Evolutionary conservation across 2,797 vertebrate genomes (phyloP).

Genomic region (Pteronotus mesoamericanus): DNA sequence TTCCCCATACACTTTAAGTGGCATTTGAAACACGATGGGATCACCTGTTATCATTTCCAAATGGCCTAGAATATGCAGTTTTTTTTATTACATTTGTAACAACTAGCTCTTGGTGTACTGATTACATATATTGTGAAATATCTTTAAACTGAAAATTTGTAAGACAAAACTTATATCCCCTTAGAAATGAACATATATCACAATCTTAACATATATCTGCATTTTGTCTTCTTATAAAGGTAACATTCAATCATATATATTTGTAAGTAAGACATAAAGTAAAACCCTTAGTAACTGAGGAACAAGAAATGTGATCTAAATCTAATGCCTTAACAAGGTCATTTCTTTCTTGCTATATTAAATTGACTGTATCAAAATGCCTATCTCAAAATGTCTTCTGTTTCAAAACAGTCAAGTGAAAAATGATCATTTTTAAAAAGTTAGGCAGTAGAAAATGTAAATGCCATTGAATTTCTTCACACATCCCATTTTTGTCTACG

Average conservation of each 20-base stretch:
- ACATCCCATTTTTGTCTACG: neutral
- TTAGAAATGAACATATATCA: neutral
- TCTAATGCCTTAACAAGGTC: neutral
- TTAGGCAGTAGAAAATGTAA: neutral
- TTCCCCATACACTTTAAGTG: neutral
- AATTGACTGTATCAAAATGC: neutral
- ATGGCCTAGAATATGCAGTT: neutral
- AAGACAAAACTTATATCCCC: neutral
- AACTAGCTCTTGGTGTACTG: neutral
- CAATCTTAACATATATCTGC: neutral
- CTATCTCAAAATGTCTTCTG: neutral
- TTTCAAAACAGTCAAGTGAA: neutral
- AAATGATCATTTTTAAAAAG: neutral
- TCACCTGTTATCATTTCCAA: neutral
- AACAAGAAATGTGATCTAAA: neutral
- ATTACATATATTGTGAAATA: neutral
- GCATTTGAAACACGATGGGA: neutral
- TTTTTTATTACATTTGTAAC: neutral
- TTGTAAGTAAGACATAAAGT: neutral
- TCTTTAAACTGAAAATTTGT: neutral
- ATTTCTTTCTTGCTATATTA: neutral
- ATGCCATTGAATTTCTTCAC: neutral
- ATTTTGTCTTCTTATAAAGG: neutral
- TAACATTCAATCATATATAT: neutral
- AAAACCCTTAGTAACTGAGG: neutral